Base-by-base conservation (phyloP, 2,113 vertebrate genomes). In the Bombycilla garrulus region DNA sequence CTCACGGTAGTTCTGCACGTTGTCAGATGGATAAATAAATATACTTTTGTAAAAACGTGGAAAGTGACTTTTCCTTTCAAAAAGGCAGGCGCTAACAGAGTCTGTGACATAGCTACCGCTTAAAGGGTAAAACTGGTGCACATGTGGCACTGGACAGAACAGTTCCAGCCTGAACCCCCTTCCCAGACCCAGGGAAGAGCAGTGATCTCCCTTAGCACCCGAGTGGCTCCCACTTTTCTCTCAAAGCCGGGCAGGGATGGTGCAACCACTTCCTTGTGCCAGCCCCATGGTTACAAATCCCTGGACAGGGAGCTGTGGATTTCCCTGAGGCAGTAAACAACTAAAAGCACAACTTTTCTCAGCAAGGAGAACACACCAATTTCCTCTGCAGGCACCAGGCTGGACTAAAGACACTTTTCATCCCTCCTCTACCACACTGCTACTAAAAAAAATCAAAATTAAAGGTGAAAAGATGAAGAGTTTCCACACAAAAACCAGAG, bases 291-390 rank as follows among this genome's bases (percentile, higher is more conserved):
- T 26, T 7, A 60, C 33, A 77, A 91, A 86, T 23, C 56, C 33
- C 47, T 35, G 47, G 51, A 42, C 29, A 36, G 24, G 28, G n/a
- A 81, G 24, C 1, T 36, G 9, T 71, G 44, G 18, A 29, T 60
- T 80, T 71, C 60, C 21, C 48, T 58, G 38, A 64, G 79, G 35
- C 18, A 64, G 29, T 19, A 77, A 33, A 22, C 19, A 65, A 51
- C 53, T 60, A 22, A 88, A 86, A 19, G 2, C 5, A 53, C 12
- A 33, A 25, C 5, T 65, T 64, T 9, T 50, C 13, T 14, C 38
- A 45, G 17, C 10, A 48, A 53, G 35, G 6, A 74, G 6, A 73
- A 47, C 0, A 0, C 11, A 42, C 4, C 17, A 54, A 26, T 45
- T 64, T 13, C n/a, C 56, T 62, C 56, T 62, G 28, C 20, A 57